Base-by-base conservation (phyloP, 2,888 invertebrate species). In the Caenorhabditis macrosperma region DNA sequence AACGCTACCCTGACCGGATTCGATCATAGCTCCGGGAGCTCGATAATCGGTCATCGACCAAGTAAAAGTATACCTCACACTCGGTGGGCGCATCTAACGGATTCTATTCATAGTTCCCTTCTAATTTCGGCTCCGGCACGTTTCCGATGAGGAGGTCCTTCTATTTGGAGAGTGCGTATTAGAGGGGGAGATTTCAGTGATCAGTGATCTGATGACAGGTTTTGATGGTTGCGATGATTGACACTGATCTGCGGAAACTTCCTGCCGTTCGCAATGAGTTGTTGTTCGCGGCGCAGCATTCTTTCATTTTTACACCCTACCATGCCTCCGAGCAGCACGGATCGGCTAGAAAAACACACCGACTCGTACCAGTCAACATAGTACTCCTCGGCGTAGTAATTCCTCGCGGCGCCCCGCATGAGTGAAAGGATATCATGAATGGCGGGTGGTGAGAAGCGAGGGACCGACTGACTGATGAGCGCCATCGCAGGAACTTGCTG, bases 231-330 rank as follows among this genome's bases (percentile, higher is more conserved):
- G 17, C n/a, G 10, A 54, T 54, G 54, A 54, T 54, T 28, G 54
- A 30, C 20, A 5, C 6, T 9, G 20, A 20, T 26, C 4, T 12
- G 2, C 48, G 48, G 4, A 3, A 24, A 3, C 5, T 48, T 48
- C 24, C 24, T 17, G 7, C 26, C 4, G 33, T 54, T 52, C 52
- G 52, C 10, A 15, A 38, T 33, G 38, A 57, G 57, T 38, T 57
- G 57, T 57, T 57, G 59, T 59, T 59, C 44, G 15, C 50, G 22
- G 12, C 38, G 26, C 30, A 30, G 15, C 52, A 30, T 44, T 17
- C 44, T 17, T 50, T 15, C 57, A 22, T 20, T 55, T 55, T 55
- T 55, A 55, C 35, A 55, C 33, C n/a, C 35, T 7, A 17, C 46
- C 46, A 10, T 15, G 4, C 5, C 46, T 20, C 46, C 2, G 46